phyloP scores from a whole-genome alignment of 2,113 vertebrate genomes.

The Nycticryphes semicollaris region DNA sequence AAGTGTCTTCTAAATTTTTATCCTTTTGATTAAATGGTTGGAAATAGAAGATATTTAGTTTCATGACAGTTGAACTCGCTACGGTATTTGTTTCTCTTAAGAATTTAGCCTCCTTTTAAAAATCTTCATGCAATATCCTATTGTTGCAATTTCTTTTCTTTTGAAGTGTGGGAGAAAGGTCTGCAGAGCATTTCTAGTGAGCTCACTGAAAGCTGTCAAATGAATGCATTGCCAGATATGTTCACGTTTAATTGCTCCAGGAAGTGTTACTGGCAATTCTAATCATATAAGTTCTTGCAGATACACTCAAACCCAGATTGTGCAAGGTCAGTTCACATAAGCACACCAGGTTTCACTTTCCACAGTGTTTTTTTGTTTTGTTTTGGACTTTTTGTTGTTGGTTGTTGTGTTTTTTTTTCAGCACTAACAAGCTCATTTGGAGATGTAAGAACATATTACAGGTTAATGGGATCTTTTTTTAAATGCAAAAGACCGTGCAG shows the following conservation, averaged over 20 bases:
- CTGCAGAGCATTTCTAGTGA: not conserved
- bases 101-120: not conserved
- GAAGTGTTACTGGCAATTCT: slow-evolving; percentile 12
- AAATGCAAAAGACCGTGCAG: not conserved
- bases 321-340: not conserved
- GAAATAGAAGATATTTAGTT: not conserved
- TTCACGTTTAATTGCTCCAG: not conserved
- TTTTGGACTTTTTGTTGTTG: no score
- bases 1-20: not conserved
- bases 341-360: not conserved
- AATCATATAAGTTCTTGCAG: not conserved
- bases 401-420: no score
- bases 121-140: not conserved
- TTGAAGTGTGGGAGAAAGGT: not conserved
- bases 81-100: not conserved
- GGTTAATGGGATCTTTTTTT: not conserved
- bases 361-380: not conserved
- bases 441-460: not conserved
- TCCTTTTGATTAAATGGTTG: not conserved
- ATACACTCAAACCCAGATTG: not conserved
- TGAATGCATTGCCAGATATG: not conserved
- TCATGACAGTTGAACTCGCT: not conserved
- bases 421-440: not conserved
- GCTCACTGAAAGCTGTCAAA: not conserved
- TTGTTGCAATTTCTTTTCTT: not conserved